Base-by-base conservation (phyloP, 2,797 vertebrate species). In the Myioborus miniatus region DNA sequence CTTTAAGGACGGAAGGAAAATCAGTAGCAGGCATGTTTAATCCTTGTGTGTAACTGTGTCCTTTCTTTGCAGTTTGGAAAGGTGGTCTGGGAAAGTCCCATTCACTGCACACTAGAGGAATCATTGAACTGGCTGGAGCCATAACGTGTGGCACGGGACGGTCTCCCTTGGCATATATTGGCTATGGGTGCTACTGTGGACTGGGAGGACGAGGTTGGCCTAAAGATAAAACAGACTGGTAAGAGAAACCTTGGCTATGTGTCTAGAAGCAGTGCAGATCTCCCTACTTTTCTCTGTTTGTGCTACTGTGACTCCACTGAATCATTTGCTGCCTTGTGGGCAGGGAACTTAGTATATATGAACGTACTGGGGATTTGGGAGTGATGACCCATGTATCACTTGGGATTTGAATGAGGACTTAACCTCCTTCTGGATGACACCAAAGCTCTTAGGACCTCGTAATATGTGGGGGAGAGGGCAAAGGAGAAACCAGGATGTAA, bases 171-270 rank as follows among this genome's bases (percentile, higher is more conserved):
- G 78, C 97, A 5, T 99, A 99, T 77, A 68, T 98, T 94, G 97
- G 98, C 96, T 99, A 99, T 4, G 99, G 99, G 69, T 99, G 99
- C 96, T 99, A 99, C 97, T 99, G 99, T 62, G 99, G 99, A 26
- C 96, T 98, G 36, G 99, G 99, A 47, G 99, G 99, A 89, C 96
- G 95, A 64, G 99, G 99, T 39, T 98, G 98, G 98, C 99, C 99
- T 75, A 97, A 60, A 50, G 99, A 99, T 97, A 95, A 34, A 85
- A 96, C 98, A 12, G 99, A 99, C 97, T 99, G 98, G 99, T 99
- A 98, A 98, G 98, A 84, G 64, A 49, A 94, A 84, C 18, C 16
- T 56, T 29, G 75, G 2, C 15, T 49, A 0, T 12, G 20, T 47
- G 43, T 60, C 32, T 44, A 60, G 56, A 53, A 68, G 56, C 26